Conservation (phyloP, 2,888 invertebrate species). For the Fragum sueziense region DNA sequence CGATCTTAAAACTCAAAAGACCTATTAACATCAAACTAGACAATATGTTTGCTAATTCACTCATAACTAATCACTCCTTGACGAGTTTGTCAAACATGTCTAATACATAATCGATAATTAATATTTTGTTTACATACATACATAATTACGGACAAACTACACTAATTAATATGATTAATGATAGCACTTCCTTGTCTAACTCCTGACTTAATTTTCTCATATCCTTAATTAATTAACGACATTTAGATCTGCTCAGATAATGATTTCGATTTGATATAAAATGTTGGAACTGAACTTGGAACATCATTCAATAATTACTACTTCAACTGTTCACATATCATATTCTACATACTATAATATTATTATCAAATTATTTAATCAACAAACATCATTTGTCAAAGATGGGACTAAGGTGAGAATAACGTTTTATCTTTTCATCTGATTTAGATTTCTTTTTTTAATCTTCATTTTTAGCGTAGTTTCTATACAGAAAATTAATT, state of each 20-base stretch:
- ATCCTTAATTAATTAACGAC: background rate
- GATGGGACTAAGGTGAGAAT: background rate
- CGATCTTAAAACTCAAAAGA: too few species aligned
- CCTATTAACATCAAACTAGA: background rate
- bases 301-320: background rate
- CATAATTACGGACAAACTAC: background rate
- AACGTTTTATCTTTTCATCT: too few species aligned
- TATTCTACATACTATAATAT: background rate
- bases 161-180: background rate
- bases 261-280: background rate
- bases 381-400: background rate
- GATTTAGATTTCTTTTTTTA: too few species aligned
- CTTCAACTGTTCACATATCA: background rate
- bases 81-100: background rate
- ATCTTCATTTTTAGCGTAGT: background rate
- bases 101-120: background rate
- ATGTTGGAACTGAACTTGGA: background rate
- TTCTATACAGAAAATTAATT: background rate
- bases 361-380: background rate
- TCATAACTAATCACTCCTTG: background rate
- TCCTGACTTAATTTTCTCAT: conserved; percentile 4
- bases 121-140: background rate
- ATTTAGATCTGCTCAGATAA: background rate
- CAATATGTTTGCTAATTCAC: background rate
- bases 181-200: background rate